Conservation (phyloP, 2,797 vertebrate species). For the Chloroceryle inda region DNA sequence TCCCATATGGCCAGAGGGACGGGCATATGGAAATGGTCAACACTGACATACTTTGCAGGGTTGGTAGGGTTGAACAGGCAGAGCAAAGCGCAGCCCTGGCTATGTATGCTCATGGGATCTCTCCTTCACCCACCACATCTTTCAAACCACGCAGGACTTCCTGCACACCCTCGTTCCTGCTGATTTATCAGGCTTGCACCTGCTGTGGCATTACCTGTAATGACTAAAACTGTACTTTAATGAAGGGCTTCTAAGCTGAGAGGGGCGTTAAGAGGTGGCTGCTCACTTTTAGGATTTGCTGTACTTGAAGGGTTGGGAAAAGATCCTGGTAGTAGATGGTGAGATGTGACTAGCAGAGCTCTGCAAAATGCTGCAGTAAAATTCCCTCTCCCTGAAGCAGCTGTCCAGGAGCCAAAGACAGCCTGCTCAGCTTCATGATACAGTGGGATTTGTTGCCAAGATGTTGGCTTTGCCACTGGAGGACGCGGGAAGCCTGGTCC, state of each 20-base stretch:
- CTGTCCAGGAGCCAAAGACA: background rate
- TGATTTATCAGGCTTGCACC: background rate
- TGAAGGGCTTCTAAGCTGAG: background rate
- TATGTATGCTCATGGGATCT: background rate
- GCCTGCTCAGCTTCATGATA: accelerated
- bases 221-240: background rate
- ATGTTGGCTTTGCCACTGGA: background rate
- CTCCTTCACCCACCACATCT: background rate
- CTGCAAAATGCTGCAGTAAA: background rate
- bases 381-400: background rate
- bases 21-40: background rate
- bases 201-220: background rate
- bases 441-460: background rate
- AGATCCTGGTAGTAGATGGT: background rate
- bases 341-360: background rate
- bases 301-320: background rate
- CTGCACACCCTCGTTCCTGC: accelerated
- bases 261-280: background rate
- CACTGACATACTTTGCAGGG: background rate
- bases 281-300: background rate
- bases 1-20: background rate
- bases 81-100: background rate
- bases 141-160: background rate
- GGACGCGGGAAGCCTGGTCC: background rate
- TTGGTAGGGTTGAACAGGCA: background rate